Percentiles rank a stretch among this genome's conserved stretches.
Conservation (phyloP, 2,888 invertebrate species). For the Coleophora deauratella region DNA sequence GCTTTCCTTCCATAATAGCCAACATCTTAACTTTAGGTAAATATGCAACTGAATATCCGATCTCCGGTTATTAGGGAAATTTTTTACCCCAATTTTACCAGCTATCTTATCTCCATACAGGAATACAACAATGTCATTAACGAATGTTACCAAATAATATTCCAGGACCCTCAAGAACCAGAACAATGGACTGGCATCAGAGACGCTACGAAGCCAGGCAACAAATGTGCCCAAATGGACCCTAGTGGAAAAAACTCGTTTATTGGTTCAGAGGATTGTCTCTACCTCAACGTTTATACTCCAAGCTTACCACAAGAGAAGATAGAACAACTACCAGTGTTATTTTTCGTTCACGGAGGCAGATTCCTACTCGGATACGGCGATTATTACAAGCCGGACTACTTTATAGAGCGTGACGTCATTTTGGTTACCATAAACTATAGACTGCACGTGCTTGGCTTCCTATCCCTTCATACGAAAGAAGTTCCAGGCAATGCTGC, state of each 20-base stretch:
- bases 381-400: constrained; percentile 58
- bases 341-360: constrained; percentile 75
- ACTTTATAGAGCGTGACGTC: constrained; percentile 43
- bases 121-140: too few relatives aligned
- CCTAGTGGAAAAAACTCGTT: constrained; percentile 45
- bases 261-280: constrained; percentile 78
- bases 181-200: constrained; percentile 42
- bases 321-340: constrained; percentile 52
- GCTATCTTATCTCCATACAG: too few relatives aligned
- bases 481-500: constrained; percentile 59
- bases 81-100: too few relatives aligned
- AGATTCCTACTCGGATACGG: constrained; percentile 70
- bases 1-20: too few relatives aligned
- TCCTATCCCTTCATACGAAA: constrained; percentile 44
- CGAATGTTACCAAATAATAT: constrained; percentile 3
- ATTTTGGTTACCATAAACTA: constrained; percentile 56
- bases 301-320: constrained; percentile 62
- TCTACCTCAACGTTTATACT: constrained; percentile 79
- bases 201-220: constrained; percentile 55
- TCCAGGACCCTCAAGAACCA: constrained; percentile 48
- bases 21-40: too few relatives aligned
- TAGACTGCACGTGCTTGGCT: constrained; percentile 49
- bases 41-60: too few relatives aligned
- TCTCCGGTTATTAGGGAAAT: too few relatives aligned
- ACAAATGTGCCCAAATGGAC: constrained; percentile 57